Conservation (phyloP, 2,113 vertebrate genomes). For the Misgurnus mizolepis region DNA sequence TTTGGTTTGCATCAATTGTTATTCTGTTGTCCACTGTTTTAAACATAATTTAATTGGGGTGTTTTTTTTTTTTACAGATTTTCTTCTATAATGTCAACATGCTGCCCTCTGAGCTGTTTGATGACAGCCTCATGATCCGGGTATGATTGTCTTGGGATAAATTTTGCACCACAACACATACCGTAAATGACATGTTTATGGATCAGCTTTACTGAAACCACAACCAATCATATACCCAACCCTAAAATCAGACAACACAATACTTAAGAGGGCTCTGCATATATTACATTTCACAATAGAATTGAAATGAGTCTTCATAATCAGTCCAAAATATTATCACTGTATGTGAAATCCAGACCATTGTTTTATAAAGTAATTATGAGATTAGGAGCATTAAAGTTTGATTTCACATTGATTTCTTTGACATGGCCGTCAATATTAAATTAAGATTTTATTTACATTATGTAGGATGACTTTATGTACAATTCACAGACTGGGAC, state of each 20-base stretch:
- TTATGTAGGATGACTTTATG: too few relatives aligned
- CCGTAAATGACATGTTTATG: neutral
- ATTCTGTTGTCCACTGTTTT: neutral
- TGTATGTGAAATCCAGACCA: too few relatives aligned
- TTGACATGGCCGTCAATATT: too few relatives aligned
- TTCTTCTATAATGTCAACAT: constrained; percentile 97
- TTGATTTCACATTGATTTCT: too few relatives aligned
- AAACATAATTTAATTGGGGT: neutral
- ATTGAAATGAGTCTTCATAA: too few relatives aligned
- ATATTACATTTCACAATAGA: too few relatives aligned
- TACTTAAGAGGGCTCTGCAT: too few relatives aligned
- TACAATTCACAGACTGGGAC: too few relatives aligned
- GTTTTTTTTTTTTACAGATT: constrained; percentile 71
- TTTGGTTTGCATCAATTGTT: neutral
- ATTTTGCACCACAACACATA: neutral
- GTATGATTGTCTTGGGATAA: constrained; percentile 66
- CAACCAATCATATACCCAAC: neutral
- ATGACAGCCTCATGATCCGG: constrained; percentile 86
- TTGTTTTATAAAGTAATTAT: too few relatives aligned
- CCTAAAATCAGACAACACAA: neutral
- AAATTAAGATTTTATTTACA: too few relatives aligned
- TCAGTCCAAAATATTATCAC: too few relatives aligned
- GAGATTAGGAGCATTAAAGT: too few relatives aligned
- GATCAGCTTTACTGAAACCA: neutral
- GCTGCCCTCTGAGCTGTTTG: constrained; percentile 88